Percentiles rank a stretch among this genome's conserved stretches.
Conservation (phyloP, 2,888 invertebrate species). For the Molorchus minor region DNA sequence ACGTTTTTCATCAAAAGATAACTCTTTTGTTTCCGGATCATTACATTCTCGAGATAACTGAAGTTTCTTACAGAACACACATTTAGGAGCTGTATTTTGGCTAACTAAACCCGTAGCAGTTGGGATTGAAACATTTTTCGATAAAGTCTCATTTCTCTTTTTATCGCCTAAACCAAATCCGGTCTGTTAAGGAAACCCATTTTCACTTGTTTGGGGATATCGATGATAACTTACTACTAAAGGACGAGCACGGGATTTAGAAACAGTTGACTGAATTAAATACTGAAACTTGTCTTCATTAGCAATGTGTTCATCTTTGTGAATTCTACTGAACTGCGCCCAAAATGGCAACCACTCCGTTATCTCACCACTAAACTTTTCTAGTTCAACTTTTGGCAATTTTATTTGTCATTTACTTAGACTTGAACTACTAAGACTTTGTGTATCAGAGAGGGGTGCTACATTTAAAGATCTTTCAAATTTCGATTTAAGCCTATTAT, state of each 20-base stretch:
- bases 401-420: slow-evolving; percentile 36
- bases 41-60: too few species aligned
- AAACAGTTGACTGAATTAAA: slow-evolving; percentile 38
- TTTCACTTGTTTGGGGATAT: slow-evolving; percentile 33
- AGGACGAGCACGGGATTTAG: slow-evolving; percentile 31
- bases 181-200: slow-evolving; percentile 19
- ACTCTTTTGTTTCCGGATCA: not conserved
- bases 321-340: slow-evolving; percentile 43
- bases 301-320: slow-evolving; percentile 38
- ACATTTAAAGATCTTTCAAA: too few species aligned
- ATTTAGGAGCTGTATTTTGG: not conserved
- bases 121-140: not conserved
- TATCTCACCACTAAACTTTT: slow-evolving; percentile 38
- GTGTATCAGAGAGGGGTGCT: too few species aligned
- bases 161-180: slow-evolving; percentile 2
- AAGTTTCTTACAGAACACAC: not conserved
- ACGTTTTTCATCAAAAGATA: not conserved
- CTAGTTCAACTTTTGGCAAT: slow-evolving; percentile 36
- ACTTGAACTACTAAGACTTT: too few species aligned
- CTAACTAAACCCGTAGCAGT: not conserved
- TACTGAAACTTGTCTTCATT: slow-evolving; percentile 45
- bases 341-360: slow-evolving; percentile 45
- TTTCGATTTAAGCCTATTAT: too few species aligned
- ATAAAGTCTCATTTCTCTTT: not conserved
- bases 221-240: slow-evolving; percentile 42